Conservation (phyloP, 2,113 vertebrate genomes). For the Calyptomena viridis region DNA sequence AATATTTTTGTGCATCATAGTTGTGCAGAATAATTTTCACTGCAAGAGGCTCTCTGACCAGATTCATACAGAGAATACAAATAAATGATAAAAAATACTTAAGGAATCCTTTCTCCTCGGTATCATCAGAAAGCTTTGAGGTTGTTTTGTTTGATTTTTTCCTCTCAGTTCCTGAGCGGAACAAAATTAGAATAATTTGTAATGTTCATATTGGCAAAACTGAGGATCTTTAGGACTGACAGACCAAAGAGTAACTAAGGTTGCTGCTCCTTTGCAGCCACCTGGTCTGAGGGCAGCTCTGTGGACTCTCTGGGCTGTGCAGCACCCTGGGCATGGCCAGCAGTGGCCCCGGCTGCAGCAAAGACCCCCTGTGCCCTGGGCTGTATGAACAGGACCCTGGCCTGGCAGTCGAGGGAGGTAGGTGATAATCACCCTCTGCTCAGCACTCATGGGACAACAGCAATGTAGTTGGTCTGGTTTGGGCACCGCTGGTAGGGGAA, state of each 20-base stretch:
- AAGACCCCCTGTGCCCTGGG: rapidly evolving
- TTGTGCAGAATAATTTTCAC: not conserved
- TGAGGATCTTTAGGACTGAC: not conserved
- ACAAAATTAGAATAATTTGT: not conserved
- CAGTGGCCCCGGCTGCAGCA: rapidly evolving
- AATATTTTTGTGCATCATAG: not conserved
- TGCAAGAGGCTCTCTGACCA: not conserved
- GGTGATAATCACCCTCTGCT: not conserved
- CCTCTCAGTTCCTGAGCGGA: not conserved
- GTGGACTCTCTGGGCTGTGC: no score
- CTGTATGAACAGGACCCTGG: rapidly evolving
- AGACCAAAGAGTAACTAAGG: not conserved
- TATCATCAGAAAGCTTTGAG: not conserved
- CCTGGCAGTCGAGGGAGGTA: not conserved
- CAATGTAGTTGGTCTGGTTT: not conserved
- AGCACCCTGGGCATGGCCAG: not conserved
- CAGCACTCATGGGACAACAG: not conserved
- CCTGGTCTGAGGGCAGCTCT: no score
- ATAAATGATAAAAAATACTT: not conserved
- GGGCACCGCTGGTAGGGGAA: not conserved
- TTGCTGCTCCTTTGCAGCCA: not conserved
- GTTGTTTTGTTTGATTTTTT: not conserved
- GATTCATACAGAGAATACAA: not conserved
- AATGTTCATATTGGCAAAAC: not conserved
- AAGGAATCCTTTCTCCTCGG: not conserved